Evolutionary conservation across 1,140 invertebrate genomes (phyloP).

Genomic region (Plutomurus gul): DNA sequence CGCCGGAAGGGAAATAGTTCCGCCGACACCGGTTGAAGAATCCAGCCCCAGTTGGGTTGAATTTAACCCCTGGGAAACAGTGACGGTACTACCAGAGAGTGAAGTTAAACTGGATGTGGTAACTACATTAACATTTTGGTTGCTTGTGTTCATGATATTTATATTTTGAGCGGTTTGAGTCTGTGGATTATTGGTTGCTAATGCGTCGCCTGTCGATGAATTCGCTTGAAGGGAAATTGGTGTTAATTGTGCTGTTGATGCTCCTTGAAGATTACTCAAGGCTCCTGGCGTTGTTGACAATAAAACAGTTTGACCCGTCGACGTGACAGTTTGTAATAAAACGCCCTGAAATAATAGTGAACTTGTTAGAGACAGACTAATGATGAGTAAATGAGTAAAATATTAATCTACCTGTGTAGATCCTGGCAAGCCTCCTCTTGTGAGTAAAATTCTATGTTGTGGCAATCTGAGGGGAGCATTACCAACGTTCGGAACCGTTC

Average conservation of each 20-base stretch:
- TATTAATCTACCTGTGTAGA: conserved; percentile 37
- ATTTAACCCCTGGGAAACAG: not conserved
- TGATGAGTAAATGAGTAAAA: not conserved
- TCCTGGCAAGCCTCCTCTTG: conserved; percentile 40
- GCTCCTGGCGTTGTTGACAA: conserved; percentile 38
- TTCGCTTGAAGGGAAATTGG: conserved; percentile 7
- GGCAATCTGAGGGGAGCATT: conserved; percentile 35
- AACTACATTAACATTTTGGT: conserved; percentile 9
- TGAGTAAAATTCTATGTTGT: conserved; percentile 50
- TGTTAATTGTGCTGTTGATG: conserved; percentile 21
- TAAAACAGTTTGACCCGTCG: conserved; percentile 52
- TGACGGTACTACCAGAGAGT: not conserved
- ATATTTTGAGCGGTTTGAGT: conserved; percentile 6
- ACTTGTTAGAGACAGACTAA: not conserved
- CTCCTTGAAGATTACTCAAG: conserved; percentile 19
- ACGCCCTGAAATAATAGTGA: conserved; percentile 40
- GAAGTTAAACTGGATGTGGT: not conserved
- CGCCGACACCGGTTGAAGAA: not conserved
- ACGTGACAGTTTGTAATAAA: conserved; percentile 44
- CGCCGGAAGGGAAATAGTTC: conserved; percentile 32
- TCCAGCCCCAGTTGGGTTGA: not conserved
- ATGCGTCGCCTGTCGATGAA: not conserved
- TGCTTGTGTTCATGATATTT: not conserved
- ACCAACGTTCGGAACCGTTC: not conserved
- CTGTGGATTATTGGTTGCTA: not conserved